Evolutionary conservation across 2,113 vertebrate genomes (phyloP), one percentile per base, ranked within the genome.

Genomic region (Boleophthalmus pectinirostris): DNA sequence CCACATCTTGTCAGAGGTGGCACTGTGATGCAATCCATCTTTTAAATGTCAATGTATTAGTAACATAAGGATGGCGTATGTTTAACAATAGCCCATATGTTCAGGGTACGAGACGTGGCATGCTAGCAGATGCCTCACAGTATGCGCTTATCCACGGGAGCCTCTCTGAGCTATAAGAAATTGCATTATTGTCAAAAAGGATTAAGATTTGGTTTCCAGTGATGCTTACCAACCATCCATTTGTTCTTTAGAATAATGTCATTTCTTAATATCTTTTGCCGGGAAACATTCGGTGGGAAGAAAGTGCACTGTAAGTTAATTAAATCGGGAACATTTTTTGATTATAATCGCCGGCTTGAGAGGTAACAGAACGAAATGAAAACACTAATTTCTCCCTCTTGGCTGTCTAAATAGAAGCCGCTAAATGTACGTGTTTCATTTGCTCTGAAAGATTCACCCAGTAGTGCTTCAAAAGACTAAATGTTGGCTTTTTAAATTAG

Each of bases 331-430:
- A 82, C 76, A 85, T 88, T 87, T n/a, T 81, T 79, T 82, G 89
- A 92, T 93, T 88, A 72, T 90, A 92, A 92, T 91, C 92, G 81
- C n/a, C 54, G 77, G 86, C 86, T 89, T 83, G 79, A 90, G 83
- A 85, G 71, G 73, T 77, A 82, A 71, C 61, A 77, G 76, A 82
- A 89, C 35, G 73, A 68, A 80, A 56, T 29, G 72, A 75, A 66
- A 71, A 61, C 72, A 73, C 70, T 53, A 75, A 83, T 84, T 87
- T 60, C 83, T 87, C 73, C 82, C 76, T 49, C 56, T n/a, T 69
- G 66, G 80, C 72, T 74, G 75, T 77, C 79, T 73, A 81, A 85
- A 85, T 56, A 72, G 69, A 87, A 77, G 16, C 72, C 81, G 79
- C 82, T 79, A 80, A 87, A 81, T 63, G 64, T 68, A 58, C 70